Evolutionary conservation across 2,888 invertebrate genomes (phyloP).

Genomic region (Branchellion lobata): DNA sequence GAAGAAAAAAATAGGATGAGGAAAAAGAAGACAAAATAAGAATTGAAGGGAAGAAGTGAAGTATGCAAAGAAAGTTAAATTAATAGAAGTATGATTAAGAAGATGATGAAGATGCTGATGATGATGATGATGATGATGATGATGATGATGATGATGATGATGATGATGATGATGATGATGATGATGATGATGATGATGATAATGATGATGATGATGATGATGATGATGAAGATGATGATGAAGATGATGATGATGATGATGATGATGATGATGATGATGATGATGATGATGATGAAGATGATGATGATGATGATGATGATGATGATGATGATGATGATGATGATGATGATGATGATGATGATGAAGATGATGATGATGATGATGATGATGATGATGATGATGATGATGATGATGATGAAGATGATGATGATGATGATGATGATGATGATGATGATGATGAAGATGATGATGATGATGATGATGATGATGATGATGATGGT

Average conservation of each 20-base stretch:
- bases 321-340: conserved; percentile 17
- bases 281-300: background rate
- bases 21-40: too few relatives aligned
- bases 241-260: background rate
- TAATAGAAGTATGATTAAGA: background rate
- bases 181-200: background rate
- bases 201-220: background rate
- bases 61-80: too few relatives aligned
- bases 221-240: background rate
- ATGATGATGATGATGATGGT: background rate
- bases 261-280: background rate
- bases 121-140: conserved; percentile 6
- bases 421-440: background rate
- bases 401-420: conserved; percentile 18
- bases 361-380: conserved; percentile 13
- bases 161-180: conserved; percentile 3
- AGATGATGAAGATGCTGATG: too few relatives aligned
- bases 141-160: background rate
- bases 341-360: conserved; percentile 6
- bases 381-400: background rate
- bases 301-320: conserved; percentile 36
- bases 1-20: too few relatives aligned
- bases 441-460: background rate
- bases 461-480: conserved; percentile 16
- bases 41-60: too few relatives aligned